Evolutionary conservation across 2,113 vertebrate genomes (phyloP).

Genomic region (Xiphophorus hellerii): DNA sequence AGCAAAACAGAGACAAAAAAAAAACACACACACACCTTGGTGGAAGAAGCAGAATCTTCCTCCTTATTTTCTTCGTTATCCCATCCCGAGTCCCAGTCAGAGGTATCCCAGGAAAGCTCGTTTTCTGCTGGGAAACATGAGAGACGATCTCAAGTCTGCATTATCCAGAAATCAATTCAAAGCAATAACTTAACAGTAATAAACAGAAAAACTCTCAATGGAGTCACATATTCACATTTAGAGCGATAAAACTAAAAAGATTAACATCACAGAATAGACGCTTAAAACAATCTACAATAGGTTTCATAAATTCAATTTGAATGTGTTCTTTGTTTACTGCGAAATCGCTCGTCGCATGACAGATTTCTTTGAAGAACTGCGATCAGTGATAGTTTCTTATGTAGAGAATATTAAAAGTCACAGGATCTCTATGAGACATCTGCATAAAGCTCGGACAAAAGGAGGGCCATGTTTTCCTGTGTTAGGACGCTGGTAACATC

Average conservation of each 20-base stretch:
- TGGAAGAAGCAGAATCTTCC: slow-evolving; percentile 32
- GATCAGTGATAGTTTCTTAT: not conserved
- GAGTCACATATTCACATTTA: no score
- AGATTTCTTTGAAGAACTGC: not conserved
- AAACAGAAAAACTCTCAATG: no score
- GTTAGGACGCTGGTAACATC: not conserved
- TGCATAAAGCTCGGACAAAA: no score
- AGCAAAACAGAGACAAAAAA: no score
- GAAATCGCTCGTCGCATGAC: not conserved
- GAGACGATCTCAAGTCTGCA: not conserved
- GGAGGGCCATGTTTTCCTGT: not conserved
- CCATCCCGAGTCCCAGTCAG: slow-evolving; percentile 81
- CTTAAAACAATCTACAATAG: no score
- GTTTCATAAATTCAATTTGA: not conserved
- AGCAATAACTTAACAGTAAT: no score
- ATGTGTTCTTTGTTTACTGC: not conserved
- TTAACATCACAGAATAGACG: no score
- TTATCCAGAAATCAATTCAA: no score
- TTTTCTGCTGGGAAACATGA: slow-evolving; percentile 57
- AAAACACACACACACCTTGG: slow-evolving; percentile 55
- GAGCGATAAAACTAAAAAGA: no score
- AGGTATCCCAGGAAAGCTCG: slow-evolving; percentile 79
- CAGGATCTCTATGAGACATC: no score
- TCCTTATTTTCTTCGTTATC: slow-evolving; percentile 65
- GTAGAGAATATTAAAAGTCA: not conserved